A percentile compares a stretch with the other conserved stretches of the same genome.
phyloP scores from a whole-genome alignment of 2,113 vertebrate species.

The Calidris pugnax region DNA sequence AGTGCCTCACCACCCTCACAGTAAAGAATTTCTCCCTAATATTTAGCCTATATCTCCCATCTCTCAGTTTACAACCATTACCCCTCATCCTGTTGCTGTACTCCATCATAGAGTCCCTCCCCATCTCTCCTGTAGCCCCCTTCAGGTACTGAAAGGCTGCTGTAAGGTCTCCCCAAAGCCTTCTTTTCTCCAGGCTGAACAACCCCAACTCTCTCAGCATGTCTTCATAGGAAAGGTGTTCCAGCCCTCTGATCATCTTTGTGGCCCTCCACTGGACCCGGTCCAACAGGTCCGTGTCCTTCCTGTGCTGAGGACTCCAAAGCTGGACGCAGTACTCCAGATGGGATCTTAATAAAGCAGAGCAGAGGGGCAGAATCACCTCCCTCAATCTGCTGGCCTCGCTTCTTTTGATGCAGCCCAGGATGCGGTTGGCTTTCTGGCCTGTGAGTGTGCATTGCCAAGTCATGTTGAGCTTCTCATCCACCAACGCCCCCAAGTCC shows the following conservation, averaged over 20 bases:
- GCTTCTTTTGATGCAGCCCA: background rate
- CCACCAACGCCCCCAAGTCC: background rate
- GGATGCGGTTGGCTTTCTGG: background rate
- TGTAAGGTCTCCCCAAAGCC: background rate
- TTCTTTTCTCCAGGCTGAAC: background rate
- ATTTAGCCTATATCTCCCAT: background rate
- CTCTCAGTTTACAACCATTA: background rate
- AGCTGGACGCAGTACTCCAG: background rate
- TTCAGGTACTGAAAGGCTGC: background rate
- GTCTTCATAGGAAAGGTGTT: background rate
- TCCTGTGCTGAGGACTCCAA: background rate
- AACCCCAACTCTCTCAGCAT: background rate
- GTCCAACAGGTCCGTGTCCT: background rate
- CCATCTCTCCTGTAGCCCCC: background rate
- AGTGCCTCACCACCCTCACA: background rate
- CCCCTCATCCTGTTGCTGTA: background rate
- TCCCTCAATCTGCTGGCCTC: background rate
- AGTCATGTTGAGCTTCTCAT: background rate
- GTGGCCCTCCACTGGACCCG: background rate
- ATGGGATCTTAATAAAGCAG: background rate
- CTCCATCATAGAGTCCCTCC: background rate
- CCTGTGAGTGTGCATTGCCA: background rate
- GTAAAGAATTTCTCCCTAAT: background rate
- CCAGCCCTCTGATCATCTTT: background rate
- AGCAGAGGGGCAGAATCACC: background rate